Base-by-base conservation (phyloP, 1,140 invertebrate species). In the Orchestia grillus region DNA sequence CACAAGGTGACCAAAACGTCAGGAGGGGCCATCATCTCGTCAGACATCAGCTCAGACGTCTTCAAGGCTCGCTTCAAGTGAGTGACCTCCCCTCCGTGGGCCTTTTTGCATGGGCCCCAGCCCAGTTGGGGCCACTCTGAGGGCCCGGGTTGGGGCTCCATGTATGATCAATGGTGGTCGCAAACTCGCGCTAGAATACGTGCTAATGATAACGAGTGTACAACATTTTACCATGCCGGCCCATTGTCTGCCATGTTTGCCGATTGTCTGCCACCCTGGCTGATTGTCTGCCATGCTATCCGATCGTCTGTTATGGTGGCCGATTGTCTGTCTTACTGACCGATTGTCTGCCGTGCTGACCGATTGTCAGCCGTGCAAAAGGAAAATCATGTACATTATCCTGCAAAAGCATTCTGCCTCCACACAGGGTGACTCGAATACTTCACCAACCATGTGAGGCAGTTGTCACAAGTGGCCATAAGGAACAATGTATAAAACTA, bases 1-100 rank as follows among this genome's bases (percentile, higher is more conserved):
- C 96, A 96, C 87, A 96, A 97, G 87, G 97, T 97, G 44, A 97
- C 96, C 1, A 96, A 97, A 36, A 96, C 96, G 45, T 95, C 95
- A 41, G 97, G 97, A n/a, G 97, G 97, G 19, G 97, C 97, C 44
- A 97, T 98, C 95, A 97, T 97, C 47, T 97, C 97, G 36, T 97
- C 97, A 36, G 97, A 97, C 95, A 97, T 98, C 36, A 97, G 97
- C 53, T 97, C 97, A 43, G 98, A 99, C 97, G 98, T 99, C 97
- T 98, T 99, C 96, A 98, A 99, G 97, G 98, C 98, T 97, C 99
- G 99, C 97, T 98, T 99, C 97, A 94, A 94, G 92, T 94, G 44
- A 45, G 92, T 94, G 36, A 42, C 28, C 11, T 36, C 28, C 1
- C 62, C 62, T 36, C 1, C 62, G 15, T 77, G 62, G 11, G 62